These are phyloP conservation scores for Drosophila novamexicana DNA, from an alignment of 1,140 invertebrate species.

Conservation along the genomic window DNA sequence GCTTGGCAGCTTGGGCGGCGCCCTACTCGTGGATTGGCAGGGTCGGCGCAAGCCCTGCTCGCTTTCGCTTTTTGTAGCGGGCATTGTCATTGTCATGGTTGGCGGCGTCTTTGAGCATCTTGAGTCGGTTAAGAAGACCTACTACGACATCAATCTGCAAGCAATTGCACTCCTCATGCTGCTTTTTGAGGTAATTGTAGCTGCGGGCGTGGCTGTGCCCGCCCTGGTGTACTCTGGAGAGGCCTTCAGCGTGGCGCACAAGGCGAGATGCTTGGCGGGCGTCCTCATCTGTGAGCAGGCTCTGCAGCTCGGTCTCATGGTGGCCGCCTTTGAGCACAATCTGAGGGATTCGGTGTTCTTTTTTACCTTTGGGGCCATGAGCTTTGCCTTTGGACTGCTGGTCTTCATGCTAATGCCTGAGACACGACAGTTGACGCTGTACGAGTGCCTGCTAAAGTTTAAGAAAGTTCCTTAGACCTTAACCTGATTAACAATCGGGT, in stretches of 20 bases:
- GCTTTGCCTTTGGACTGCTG: conserved; percentile 60
- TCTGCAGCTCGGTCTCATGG: conserved; percentile 59
- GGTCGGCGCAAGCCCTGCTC: conserved; percentile 71
- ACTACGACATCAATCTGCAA: conserved; percentile 66
- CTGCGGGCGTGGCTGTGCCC: conserved; percentile 66
- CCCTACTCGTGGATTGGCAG: conserved; percentile 65
- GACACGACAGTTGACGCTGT: conserved; percentile 66
- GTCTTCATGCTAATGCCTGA: conserved; percentile 74
- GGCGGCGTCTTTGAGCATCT: conserved; percentile 75
- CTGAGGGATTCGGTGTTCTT: conserved; percentile 65
- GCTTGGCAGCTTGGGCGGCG: conserved; percentile 60
- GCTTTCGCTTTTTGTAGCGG: conserved; percentile 61
- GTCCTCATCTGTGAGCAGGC: conserved; percentile 67
- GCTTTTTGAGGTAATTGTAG: conserved; percentile 66
- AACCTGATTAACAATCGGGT: background rate
- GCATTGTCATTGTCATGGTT: conserved; percentile 72
- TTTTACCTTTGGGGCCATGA: conserved; percentile 65
- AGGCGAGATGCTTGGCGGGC: conserved; percentile 57
- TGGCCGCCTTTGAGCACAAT: conserved; percentile 55
- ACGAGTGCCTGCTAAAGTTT: conserved; percentile 75
- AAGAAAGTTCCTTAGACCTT: conserved; percentile 63
- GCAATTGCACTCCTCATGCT: conserved; percentile 71
- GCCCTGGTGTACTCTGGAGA: conserved; percentile 69
- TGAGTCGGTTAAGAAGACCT: conserved; percentile 60
- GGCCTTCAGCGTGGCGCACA: conserved; percentile 67